Evolutionary conservation across 2,888 invertebrate species (phyloP).

Genomic region (Phalera bucephala): DNA sequence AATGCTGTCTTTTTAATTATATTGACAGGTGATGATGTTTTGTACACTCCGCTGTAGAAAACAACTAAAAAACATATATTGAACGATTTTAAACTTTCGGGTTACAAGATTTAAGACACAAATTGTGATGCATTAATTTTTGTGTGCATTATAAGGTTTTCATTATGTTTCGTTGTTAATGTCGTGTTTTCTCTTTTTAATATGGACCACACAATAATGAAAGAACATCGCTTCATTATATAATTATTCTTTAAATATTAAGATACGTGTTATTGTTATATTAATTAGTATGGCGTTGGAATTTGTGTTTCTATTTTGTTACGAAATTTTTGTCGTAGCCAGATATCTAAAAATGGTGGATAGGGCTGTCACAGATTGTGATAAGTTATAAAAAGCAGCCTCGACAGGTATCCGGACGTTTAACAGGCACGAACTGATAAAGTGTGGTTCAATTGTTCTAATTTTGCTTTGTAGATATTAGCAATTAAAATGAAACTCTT

Average conservation of each 20-base stretch:
- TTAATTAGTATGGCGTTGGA: conserved; percentile 6
- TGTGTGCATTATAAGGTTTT: conserved; percentile 11
- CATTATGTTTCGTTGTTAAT: conserved; percentile 20
- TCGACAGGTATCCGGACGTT: neutral
- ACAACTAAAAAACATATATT: neutral
- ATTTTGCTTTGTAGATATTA: too few relatives aligned
- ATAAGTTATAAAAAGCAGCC: conserved; percentile 6
- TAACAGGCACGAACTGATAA: neutral
- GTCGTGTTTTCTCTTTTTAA: conserved; percentile 30
- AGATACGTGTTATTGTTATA: conserved; percentile 11
- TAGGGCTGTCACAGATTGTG: conserved; percentile 4
- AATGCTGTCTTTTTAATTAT: conserved; percentile 62
- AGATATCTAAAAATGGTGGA: conserved; percentile 9
- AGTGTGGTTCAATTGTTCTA: too few relatives aligned
- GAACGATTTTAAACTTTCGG: conserved; percentile 6
- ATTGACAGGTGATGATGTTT: conserved; percentile 61
- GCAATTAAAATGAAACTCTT: too few relatives aligned
- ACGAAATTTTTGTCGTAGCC: neutral
- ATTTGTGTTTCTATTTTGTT: conserved; percentile 12
- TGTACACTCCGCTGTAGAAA: conserved; percentile 18
- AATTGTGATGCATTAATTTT: neutral
- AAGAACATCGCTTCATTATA: conserved; percentile 19
- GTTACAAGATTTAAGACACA: conserved; percentile 1
- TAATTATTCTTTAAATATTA: conserved; percentile 25
- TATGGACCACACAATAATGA: conserved; percentile 28